phyloP scores from a whole-genome alignment of 2,888 invertebrate species.

The Ochropacha duplaris region DNA sequence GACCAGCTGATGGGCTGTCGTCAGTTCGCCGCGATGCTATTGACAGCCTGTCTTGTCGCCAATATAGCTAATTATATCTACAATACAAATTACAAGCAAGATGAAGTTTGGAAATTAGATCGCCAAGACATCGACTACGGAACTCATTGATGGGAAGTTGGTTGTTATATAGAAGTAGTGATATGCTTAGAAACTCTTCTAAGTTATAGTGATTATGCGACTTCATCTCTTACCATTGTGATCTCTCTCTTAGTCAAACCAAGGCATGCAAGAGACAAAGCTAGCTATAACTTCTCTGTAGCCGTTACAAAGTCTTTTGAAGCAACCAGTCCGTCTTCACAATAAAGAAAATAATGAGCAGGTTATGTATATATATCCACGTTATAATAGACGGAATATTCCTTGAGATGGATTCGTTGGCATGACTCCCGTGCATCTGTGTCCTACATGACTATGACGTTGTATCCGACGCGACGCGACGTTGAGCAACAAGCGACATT shows the following conservation, averaged over 20 bases:
- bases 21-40: conserved; percentile 6
- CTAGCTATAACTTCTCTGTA: no score
- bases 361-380: background rate
- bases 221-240: conserved; percentile 1
- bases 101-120: no score
- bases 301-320: no score
- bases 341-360: background rate
- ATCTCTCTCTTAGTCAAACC: no score
- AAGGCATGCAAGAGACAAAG: no score
- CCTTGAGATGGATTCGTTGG: conserved; percentile 9
- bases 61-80: background rate
- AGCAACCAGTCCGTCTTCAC: background rate
- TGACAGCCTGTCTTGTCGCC: background rate
- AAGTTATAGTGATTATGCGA: no score
- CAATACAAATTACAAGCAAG: background rate
- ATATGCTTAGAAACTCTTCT: no score
- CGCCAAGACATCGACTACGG: no score
- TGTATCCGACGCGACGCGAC: background rate
- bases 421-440: conserved; percentile 10
- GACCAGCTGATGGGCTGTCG: conserved; percentile 29
- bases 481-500: background rate
- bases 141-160: no score
- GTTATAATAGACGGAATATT: background rate
- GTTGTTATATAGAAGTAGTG: no score
- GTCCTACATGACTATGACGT: background rate